These are phyloP conservation scores for Neolamprologus longior DNA, from an alignment of 2,113 vertebrate genomes.

Conservation along the genomic window DNA sequence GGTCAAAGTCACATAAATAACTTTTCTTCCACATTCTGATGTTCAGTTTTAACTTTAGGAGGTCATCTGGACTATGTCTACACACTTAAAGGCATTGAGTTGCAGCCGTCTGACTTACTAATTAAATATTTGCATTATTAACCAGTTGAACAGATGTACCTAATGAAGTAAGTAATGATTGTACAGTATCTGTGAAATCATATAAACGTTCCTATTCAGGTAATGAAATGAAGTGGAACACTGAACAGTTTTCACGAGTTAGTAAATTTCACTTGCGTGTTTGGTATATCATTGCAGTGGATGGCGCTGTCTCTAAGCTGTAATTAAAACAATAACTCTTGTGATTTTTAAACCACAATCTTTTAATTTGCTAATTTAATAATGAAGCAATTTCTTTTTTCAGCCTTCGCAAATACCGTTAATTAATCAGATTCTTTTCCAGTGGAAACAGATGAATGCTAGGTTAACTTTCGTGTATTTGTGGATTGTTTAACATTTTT, in stretches of 20 bases:
- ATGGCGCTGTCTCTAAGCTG: neutral
- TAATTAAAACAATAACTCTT: neutral
- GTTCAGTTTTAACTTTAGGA: neutral
- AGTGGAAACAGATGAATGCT: neutral
- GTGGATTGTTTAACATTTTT: neutral
- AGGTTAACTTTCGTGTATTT: neutral
- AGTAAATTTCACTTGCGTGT: neutral
- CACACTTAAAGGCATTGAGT: neutral
- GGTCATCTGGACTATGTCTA: fast-evolving
- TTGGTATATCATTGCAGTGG: neutral
- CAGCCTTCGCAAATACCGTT: neutral
- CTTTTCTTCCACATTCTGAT: neutral
- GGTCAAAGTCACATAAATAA: neutral
- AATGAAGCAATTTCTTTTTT: neutral
- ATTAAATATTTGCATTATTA: neutral
- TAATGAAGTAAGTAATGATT: neutral
- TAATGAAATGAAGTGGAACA: neutral
- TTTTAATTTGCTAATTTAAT: neutral
- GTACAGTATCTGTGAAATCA: neutral
- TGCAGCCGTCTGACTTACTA: neutral
- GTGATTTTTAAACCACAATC: neutral
- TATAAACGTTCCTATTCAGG: neutral
- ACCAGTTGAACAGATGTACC: fast-evolving
- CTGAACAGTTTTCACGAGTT: neutral
- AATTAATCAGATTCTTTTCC: neutral